These are phyloP conservation scores for Fistularia tabacaria DNA, from an alignment of 2,797 vertebrate species.

Conservation along the genomic window DNA sequence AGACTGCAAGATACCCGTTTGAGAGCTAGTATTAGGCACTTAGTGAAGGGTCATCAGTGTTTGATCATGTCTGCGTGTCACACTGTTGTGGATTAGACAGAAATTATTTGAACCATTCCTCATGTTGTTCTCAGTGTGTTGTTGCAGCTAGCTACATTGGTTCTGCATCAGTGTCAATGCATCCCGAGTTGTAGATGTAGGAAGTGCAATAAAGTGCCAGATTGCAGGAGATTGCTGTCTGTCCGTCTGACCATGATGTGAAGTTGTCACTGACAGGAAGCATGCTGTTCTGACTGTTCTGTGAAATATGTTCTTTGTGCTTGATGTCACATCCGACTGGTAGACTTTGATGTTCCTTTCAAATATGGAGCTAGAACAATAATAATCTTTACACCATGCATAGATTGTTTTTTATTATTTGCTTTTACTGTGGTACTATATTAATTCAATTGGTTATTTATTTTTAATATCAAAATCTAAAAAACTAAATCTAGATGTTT, in stretches of 20 bases:
- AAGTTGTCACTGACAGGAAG: conserved; percentile 58
- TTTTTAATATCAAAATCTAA: too few relatives aligned
- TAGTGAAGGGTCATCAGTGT: conserved; percentile 70
- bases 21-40: conserved; percentile 25
- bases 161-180: conserved; percentile 73
- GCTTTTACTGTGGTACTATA: too few relatives aligned
- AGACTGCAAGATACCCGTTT: conserved; percentile 36
- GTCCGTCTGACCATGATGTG: conserved; percentile 47
- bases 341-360: background rate
- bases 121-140: conserved; percentile 67
- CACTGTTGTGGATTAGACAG: conserved; percentile 66
- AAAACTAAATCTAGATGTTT: too few relatives aligned
- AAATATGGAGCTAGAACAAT: too few relatives aligned
- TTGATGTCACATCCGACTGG: conserved; percentile 75
- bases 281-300: conserved; percentile 74
- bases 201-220: conserved; percentile 62
- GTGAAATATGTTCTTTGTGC: conserved; percentile 44
- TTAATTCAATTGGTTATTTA: too few relatives aligned
- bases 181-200: conserved; percentile 68
- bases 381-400: too few relatives aligned
- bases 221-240: conserved; percentile 66
- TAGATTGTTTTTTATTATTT: too few relatives aligned
- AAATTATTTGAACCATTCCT: conserved; percentile 62
- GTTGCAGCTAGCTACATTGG: conserved; percentile 67
- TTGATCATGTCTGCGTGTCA: conserved; percentile 73